Evolutionary conservation across 2,113 vertebrate species (phyloP), one percentile per base, ranked within the genome.

Genomic region (Phyllopteryx taeniolatus): DNA sequence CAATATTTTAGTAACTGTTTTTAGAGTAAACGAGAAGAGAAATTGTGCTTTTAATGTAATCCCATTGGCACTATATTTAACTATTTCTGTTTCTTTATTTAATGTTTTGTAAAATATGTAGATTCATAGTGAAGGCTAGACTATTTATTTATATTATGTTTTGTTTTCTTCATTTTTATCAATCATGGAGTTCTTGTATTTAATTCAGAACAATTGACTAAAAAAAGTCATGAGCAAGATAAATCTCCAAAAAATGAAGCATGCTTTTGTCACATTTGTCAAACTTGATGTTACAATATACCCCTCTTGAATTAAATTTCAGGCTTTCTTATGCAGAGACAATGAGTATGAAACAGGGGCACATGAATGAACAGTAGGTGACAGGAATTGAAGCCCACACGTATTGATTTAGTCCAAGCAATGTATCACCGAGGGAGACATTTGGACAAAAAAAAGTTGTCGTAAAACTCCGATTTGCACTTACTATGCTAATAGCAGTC

Each of bases 351-450:
- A 42, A 66, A 63, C 12, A 44, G 49, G 61, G 65, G 70, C 70
- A 74, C 79, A 61, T 70, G 65, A 75, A 70, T 67, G 72, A 90
- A 81, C 75, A 84, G 82, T 65, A 60, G 76, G 74, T 79, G 79
- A 82, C 74, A 81, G 73, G 85, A 83, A 90, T 87, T 87, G 83
- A 87, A 86, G 79, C 76, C 64, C 33, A 56, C 77, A 78, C 53
- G 82, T 87, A 88, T 86, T 88, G 85, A 90, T 88, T 91, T 75
- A 81, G 77, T 63, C 76, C 35, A 59, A 79, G 65, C 43, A 47
- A 2, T 47, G n/a, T 71, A 79, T 85, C 71, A 72, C 78, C 51
- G 68, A 13, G 14, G 78, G 74, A 75, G 70, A 79, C 83, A 69
- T 75, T 70, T 5, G 62, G 80, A 71, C 76, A 31, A 75, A 74